These are phyloP conservation scores for Thunnus thynnus DNA, from an alignment of 2,113 vertebrate species.

Conservation along the genomic window DNA sequence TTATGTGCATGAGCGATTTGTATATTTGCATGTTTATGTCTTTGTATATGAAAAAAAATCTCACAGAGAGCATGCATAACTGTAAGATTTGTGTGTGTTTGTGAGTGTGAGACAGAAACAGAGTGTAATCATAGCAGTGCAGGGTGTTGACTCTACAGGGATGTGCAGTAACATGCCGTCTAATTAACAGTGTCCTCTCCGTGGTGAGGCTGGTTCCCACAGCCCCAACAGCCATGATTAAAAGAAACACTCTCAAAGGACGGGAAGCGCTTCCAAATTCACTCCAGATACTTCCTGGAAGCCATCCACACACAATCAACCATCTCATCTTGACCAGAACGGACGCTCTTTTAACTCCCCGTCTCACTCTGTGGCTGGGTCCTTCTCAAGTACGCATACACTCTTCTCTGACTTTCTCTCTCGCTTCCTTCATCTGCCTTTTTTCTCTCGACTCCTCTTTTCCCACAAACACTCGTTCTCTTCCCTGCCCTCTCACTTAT, in stretches of 20 bases:
- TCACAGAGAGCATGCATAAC: not conserved
- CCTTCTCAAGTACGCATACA: constrained; percentile 46
- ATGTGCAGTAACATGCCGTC: constrained; percentile 77
- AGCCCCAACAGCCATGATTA: constrained; percentile 83
- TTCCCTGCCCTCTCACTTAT: constrained; percentile 61
- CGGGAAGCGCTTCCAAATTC: constrained; percentile 72
- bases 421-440: constrained; percentile 67
- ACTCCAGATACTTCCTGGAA: constrained; percentile 76
- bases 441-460: constrained; percentile 45
- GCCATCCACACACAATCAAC: constrained; percentile 68
- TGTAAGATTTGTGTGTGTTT: constrained; percentile 33
- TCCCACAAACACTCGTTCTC: constrained; percentile 59
- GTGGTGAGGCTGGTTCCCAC: constrained; percentile 74
- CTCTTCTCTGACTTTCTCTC: constrained; percentile 60
- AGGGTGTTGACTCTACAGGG: constrained; percentile 77
- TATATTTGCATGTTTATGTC: constrained; percentile 19
- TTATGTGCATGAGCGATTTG: constrained; percentile 3
- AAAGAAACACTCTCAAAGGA: constrained; percentile 84
- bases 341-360: constrained; percentile 76
- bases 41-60: not conserved
- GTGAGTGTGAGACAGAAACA: constrained; percentile 41
- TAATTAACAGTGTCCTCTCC: constrained; percentile 84
- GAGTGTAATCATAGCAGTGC: constrained; percentile 61
- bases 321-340: constrained; percentile 80
- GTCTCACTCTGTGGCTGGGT: constrained; percentile 54